Evolutionary conservation across 2,113 vertebrate species (phyloP).

Genomic region (Cephalophus harveyi): DNA sequence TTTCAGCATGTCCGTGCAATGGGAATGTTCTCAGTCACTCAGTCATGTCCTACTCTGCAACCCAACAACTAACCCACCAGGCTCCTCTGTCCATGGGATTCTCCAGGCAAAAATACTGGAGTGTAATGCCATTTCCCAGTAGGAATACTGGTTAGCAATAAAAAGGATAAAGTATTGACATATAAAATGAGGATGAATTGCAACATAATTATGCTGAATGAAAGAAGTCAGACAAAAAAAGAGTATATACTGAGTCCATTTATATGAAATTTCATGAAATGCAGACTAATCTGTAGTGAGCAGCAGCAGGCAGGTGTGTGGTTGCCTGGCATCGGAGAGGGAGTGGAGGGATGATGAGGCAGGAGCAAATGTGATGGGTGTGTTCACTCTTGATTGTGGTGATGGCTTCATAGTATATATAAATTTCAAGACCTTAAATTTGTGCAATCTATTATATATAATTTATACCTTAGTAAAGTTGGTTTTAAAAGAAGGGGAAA

Average conservation of each 20-base stretch:
- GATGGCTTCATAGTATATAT: neutral
- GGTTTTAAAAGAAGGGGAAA: neutral
- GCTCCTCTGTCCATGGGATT: neutral
- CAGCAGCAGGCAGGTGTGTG: neutral
- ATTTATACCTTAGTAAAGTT: neutral
- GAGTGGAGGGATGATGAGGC: accelerated
- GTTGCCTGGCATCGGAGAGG: neutral
- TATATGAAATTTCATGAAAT: neutral
- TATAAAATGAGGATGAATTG: neutral
- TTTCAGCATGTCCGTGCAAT: neutral
- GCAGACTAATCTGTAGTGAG: neutral
- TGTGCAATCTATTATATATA: neutral
- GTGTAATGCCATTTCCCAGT: neutral
- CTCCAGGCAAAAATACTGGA: neutral
- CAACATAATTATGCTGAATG: neutral
- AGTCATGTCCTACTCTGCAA: neutral
- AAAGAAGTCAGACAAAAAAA: neutral
- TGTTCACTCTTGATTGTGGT: neutral
- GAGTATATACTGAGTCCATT: neutral
- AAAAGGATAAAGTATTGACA: neutral
- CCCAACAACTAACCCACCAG: neutral
- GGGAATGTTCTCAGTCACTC: neutral
- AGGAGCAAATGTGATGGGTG: too few species aligned
- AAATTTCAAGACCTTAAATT: neutral
- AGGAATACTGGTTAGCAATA: neutral